A percentile compares a stretch with the other conserved stretches of the same genome.
Evolutionary conservation across 23 tunicate species (phyloP).

Genomic region (Halocynthia roretzi): DNA sequence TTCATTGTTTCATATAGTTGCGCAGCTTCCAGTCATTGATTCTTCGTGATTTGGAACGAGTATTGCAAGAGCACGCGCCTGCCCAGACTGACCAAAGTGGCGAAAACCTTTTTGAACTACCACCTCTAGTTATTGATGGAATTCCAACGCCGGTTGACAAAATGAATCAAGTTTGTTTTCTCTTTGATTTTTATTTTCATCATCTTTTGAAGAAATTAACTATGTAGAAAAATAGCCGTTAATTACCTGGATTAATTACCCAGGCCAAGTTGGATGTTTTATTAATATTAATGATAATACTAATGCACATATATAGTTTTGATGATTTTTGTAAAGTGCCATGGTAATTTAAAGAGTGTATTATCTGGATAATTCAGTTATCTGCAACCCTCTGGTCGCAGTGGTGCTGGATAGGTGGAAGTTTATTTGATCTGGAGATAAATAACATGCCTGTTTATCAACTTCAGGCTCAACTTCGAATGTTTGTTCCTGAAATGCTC

Average conservation of each 20-base stretch:
- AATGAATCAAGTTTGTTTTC: conserved; percentile 72
- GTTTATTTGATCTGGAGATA: neutral
- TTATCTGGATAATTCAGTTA: too few relatives aligned
- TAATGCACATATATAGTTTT: too few relatives aligned
- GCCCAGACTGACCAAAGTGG: conserved; percentile 5
- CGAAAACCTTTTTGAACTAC: conserved; percentile 48
- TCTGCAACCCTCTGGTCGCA: too few relatives aligned
- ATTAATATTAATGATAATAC: too few relatives aligned
- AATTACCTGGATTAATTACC: too few relatives aligned
- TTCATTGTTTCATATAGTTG: conserved; percentile 28
- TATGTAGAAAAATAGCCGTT: too few relatives aligned
- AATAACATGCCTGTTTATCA: neutral
- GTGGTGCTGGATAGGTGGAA: neutral
- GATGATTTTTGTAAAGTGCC: too few relatives aligned
- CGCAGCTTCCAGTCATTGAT: conserved; percentile 50
- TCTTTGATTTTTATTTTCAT: too few relatives aligned
- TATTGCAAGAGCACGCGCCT: conserved; percentile 44
- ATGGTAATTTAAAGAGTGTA: too few relatives aligned
- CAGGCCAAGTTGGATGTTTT: too few relatives aligned
- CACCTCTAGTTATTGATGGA: conserved; percentile 65
- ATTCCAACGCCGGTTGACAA: conserved; percentile 76
- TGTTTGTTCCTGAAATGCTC: conserved; percentile 93
- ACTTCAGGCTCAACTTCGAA: conserved; percentile 83
- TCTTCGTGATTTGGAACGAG: conserved; percentile 57
- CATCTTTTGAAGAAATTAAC: too few relatives aligned